Evolutionary conservation across 2,113 vertebrate species (phyloP), one percentile per base, ranked within the genome.

Genomic region (Trogon surrucura): DNA sequence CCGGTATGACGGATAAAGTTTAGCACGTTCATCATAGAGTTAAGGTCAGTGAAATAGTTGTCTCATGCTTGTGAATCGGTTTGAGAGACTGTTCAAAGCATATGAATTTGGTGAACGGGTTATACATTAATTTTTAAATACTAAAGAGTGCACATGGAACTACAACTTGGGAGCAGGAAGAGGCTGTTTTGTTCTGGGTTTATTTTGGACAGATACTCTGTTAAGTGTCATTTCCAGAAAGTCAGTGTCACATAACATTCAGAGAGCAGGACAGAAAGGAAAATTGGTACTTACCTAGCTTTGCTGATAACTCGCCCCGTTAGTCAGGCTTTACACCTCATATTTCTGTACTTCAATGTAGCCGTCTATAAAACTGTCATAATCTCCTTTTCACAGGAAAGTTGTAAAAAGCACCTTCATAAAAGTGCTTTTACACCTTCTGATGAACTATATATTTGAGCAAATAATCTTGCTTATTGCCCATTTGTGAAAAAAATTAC

Each of bases 1-100:
- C 41, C 56, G 34, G 38, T 91, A 56, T 51, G 47, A 74, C 56
- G 74, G 83, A 48, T 77, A 81, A 92, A 65, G 38, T 82, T 81
- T 73, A 78, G 70, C 45, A 65, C 56, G 60, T 88, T 93, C 50
- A 74, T 88, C 84, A 57, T 51, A 66, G 26, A 57, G 32, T 74
- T 91, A 61, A 88, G 70, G 70, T 78, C 75, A 82, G 41, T 82
- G 88, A 94, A 85, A 73, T 85, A 82, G 61, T 85, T 91, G 36
- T 51, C 84, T 82, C 75, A 21, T 58, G 53, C 62, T 57, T 82
- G 82, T 79, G 66, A 74, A 62, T 75, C 41, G 83, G 32, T 47
- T 86, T 58, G 80, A 80, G 56, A 50, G 45, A 45, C 25, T 66
- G 79, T 82, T 70, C 29, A 85, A 79, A 93, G 66, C 19, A 61